Evolutionary conservation across 1,140 invertebrate species (phyloP).

Genomic region (Macrobrachium nipponense): DNA sequence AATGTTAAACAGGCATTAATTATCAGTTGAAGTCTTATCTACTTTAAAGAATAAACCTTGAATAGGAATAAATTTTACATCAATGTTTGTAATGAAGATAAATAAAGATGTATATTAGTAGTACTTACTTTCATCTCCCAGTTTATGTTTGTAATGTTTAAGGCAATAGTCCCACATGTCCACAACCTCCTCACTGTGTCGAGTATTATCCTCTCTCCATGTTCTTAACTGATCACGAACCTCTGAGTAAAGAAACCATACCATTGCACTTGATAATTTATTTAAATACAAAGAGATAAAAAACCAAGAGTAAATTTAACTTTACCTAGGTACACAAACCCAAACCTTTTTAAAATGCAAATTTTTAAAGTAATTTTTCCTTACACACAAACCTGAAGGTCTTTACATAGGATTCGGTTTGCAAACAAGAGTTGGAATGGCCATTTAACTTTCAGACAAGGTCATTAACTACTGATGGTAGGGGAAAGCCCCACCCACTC

Average conservation of each 20-base stretch:
- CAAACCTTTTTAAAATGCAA: too few species aligned
- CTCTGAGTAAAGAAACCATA: conserved; percentile 73
- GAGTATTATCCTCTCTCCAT: conserved; percentile 92
- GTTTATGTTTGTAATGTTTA: conserved; percentile 79
- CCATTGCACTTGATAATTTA: neutral
- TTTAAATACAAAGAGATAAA: neutral
- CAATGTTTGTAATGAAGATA: neutral
- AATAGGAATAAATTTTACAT: neutral
- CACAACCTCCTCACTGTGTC: conserved; percentile 89
- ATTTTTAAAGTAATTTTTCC: too few species aligned
- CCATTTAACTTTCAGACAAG: too few species aligned
- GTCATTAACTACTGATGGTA: too few species aligned
- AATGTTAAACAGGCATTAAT: too few species aligned
- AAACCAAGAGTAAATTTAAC: neutral
- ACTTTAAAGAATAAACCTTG: too few species aligned
- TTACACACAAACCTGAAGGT: too few species aligned
- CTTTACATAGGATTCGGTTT: too few species aligned
- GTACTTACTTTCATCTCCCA: conserved; percentile 91
- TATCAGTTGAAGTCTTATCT: too few species aligned
- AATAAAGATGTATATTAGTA: conserved; percentile 29
- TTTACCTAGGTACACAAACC: neutral
- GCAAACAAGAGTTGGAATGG: too few species aligned
- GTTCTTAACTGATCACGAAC: conserved; percentile 83
- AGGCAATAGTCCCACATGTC: conserved; percentile 86
- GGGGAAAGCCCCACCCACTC: too few species aligned